Conservation (phyloP, 2,113 vertebrate species). For the Panurus biarmicus region DNA sequence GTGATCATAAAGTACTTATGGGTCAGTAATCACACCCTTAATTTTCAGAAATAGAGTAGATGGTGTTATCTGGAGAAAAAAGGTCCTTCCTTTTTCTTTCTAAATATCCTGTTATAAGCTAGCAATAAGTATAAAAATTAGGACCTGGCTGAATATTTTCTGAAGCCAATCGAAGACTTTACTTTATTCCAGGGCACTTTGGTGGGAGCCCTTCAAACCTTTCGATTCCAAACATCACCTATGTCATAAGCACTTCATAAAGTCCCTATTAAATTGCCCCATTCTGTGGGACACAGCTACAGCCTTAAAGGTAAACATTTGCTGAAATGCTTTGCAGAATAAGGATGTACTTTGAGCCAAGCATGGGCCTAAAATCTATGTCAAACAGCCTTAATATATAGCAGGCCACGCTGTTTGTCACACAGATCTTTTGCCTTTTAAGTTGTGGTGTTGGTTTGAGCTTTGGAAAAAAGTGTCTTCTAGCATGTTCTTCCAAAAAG, state of each 20-base stretch:
- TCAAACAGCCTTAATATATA: background rate
- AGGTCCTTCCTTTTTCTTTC: background rate
- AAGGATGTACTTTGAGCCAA: background rate
- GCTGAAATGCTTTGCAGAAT: background rate
- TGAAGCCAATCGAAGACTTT: background rate
- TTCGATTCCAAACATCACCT: background rate
- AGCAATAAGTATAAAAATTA: background rate
- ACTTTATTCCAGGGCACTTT: background rate
- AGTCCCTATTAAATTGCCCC: background rate
- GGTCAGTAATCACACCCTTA: conserved; percentile 25
- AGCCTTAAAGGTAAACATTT: background rate
- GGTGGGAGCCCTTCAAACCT: background rate
- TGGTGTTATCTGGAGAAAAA: background rate
- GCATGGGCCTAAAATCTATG: background rate
- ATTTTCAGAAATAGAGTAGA: conserved; percentile 10
- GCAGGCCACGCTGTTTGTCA: background rate
- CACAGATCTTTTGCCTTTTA: background rate
- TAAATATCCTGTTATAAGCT: background rate
- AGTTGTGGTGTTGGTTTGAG: background rate
- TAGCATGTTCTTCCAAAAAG: background rate
- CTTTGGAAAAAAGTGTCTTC: background rate
- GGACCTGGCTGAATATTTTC: background rate
- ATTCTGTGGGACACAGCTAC: background rate
- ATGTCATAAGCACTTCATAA: background rate
- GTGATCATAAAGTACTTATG: conserved; percentile 24